A percentile compares a stretch with the other conserved stretches of the same genome.
These are phyloP conservation scores for Lepidurus arcticus DNA, from an alignment of 1,140 invertebrate species.

Conservation along the genomic window DNA sequence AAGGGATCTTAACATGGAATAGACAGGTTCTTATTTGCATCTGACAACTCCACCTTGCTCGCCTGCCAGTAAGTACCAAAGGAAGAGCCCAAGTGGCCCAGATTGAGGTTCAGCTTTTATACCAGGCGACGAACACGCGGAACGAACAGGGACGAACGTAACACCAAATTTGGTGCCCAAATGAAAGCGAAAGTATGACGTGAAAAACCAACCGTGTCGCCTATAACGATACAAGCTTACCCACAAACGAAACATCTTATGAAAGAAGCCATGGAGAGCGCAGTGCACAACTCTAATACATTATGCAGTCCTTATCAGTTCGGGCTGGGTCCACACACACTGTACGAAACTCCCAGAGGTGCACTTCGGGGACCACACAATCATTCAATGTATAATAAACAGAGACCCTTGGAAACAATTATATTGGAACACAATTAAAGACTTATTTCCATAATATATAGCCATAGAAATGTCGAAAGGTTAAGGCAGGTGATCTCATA, in stretches of 20 bases:
- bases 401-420: no score
- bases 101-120: slow-evolving; percentile 13
- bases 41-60: slow-evolving; percentile 13
- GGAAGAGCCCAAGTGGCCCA: slow-evolving; percentile 5
- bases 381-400: no score
- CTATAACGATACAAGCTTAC: background rate
- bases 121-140: background rate
- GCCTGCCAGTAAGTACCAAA: slow-evolving; percentile 9
- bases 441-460: no score
- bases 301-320: no score
- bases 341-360: no score
- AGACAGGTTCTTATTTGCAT: slow-evolving; percentile 19
- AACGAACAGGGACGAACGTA: background rate
- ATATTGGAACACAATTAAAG: no score
- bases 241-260: background rate
- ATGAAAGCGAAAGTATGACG: background rate
- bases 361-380: no score
- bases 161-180: background rate
- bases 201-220: background rate
- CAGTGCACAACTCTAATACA: no score
- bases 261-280: background rate
- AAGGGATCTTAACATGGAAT: background rate
- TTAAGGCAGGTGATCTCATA: no score
- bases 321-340: no score
- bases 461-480: no score